Evolutionary conservation across 2,797 vertebrate genomes (phyloP), one percentile per base, ranked within the genome.

Genomic region (Margarornis squamiger): DNA sequence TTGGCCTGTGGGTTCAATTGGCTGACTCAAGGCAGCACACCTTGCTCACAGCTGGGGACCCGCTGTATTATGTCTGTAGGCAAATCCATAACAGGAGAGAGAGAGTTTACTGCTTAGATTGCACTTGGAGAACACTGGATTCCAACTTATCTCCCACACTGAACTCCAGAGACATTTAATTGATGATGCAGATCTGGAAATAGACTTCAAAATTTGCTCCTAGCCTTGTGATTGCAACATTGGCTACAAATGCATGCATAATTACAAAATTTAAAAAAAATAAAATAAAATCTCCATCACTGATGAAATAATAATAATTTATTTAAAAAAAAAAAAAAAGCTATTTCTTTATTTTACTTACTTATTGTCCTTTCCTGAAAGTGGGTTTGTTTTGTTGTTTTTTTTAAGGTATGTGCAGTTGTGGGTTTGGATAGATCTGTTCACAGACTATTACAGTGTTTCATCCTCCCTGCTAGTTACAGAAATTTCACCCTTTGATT

Each of bases 11-110:
- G 91, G 85, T 85, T 73, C 29, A 49, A 34, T 9, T 93, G 94
- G 94, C 94, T 92, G 89, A 65, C 34, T 92, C 23, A 12, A 89
- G 80, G 58, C 88, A 94, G 48, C 0, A 0, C 88, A 93, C 88
- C 93, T 92, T 96, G 93, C 77, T 32, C 74, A 54, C 74, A 87
- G 80, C 86, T 80, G 81, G 91, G 48, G 41, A 85, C 76, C 63
- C 85, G 41, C 74, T 94, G 34, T 45, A 11, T 63, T 81, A 67
- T 34, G 32, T 77, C 75, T 82, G 41, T 39, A 93, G 65, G 62
- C 57, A 83, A 90, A 49, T 16, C 77, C 52, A 41, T 52, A 54
- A 55, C 23, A 43, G 68, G 15, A 17, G 34, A 20, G 32, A 45
- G 46, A 65, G 39, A 57, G 75, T 81, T 93, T 87, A 85, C 48